These are phyloP conservation scores for Polyploca ridens DNA, from an alignment of 2,888 invertebrate genomes.

Conservation along the genomic window DNA sequence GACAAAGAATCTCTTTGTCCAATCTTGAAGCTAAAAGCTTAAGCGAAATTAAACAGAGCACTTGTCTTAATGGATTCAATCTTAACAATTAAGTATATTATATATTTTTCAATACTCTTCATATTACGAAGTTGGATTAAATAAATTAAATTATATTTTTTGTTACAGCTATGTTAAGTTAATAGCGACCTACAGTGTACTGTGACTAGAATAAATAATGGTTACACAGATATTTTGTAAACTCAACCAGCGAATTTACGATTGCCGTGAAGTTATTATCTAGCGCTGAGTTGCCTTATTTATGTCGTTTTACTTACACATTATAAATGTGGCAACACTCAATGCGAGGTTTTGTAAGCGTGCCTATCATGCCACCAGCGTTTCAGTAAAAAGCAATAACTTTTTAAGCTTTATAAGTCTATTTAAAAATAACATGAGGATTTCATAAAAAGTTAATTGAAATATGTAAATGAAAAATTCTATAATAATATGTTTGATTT, in stretches of 20 bases:
- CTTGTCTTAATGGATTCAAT: background rate
- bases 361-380: too few relatives aligned
- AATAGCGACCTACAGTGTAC: conserved; percentile 26
- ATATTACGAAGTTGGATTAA: background rate
- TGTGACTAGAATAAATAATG: conserved; percentile 41
- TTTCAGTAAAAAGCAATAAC: too few relatives aligned
- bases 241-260: conserved; percentile 36
- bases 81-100: background rate
- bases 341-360: too few relatives aligned
- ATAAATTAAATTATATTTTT: background rate
- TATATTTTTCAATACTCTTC: too few relatives aligned
- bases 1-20: background rate
- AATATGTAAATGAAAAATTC: too few relatives aligned
- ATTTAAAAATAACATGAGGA: too few relatives aligned
- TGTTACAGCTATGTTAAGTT: background rate
- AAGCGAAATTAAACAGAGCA: background rate
- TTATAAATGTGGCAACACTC: too few relatives aligned
- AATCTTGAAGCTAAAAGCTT: background rate
- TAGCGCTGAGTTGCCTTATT: conserved; percentile 25
- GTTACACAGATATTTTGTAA: conserved; percentile 41
- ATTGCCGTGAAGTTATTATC: conserved; percentile 16
- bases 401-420: too few relatives aligned
- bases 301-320: conserved; percentile 7
- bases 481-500: too few relatives aligned
- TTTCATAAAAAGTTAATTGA: too few relatives aligned